phyloP scores from a whole-genome alignment of 2,797 vertebrate genomes.

The Girardinus metallicus region DNA sequence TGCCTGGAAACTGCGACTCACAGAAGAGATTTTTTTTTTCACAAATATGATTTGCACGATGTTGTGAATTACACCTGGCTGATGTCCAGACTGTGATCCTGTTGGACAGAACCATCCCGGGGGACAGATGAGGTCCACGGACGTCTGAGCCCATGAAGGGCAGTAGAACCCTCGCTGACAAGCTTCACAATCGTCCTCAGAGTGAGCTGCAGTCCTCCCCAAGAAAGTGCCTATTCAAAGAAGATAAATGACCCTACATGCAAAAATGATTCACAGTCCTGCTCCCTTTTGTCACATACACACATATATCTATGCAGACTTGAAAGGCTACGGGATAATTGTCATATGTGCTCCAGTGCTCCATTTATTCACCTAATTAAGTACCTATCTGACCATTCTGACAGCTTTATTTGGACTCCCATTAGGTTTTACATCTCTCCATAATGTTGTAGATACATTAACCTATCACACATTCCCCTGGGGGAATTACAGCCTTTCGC shows the following conservation, averaged over 20 bases:
- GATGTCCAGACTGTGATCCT: constrained; percentile 79
- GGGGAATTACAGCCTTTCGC: constrained; percentile 26
- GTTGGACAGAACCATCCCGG: constrained; percentile 89
- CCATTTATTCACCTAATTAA: constrained; percentile 44
- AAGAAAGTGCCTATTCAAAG: constrained; percentile 82
- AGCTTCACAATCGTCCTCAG: constrained; percentile 78
- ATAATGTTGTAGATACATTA: constrained; percentile 47
- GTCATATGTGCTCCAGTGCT: neutral
- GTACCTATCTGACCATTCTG: constrained; percentile 39
- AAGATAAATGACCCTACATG: constrained; percentile 33
- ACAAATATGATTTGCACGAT: neutral
- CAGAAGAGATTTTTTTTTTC: no score
- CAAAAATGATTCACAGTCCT: constrained; percentile 12
- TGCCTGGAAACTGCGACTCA: neutral
- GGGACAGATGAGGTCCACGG: constrained; percentile 79
- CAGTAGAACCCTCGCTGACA: constrained; percentile 88
- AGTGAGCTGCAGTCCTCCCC: constrained; percentile 74
- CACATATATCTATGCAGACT: constrained; percentile 10
- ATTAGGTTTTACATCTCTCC: constrained; percentile 56
- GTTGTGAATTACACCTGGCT: constrained; percentile 74
- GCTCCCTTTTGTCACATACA: neutral
- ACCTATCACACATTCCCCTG: constrained; percentile 27
- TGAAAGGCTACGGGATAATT: constrained; percentile 8
- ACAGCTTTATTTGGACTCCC: constrained; percentile 53
- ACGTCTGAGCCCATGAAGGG: constrained; percentile 80